Percentiles rank a stretch among this genome's conserved stretches.
These are phyloP conservation scores for Tretioscincus oriximinensis DNA, from an alignment of 2,113 vertebrate species.

Conservation along the genomic window DNA sequence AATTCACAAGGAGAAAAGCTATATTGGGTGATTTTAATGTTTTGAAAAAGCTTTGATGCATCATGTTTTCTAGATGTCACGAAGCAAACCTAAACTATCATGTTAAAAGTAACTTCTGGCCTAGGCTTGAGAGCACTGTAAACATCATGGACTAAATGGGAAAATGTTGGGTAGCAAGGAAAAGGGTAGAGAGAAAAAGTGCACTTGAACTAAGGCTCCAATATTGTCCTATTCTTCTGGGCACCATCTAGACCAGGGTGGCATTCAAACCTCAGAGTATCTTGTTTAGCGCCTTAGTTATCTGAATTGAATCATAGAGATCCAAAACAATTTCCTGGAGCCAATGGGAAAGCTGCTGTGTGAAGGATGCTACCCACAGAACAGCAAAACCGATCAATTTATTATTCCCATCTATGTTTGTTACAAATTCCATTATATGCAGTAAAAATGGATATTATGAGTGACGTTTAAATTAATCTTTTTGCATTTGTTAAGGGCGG, in stretches of 20 bases:
- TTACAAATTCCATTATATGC: not conserved
- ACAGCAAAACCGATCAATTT: rapidly evolving
- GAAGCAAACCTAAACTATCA: not conserved
- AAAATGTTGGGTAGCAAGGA: not conserved
- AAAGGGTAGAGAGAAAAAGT: not conserved
- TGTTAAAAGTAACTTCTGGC: not conserved
- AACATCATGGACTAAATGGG: not conserved
- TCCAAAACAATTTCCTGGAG: too few species aligned
- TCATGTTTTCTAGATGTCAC: not conserved
- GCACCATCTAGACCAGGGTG: not conserved
- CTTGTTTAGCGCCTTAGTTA: too few species aligned
- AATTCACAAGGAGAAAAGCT: too few species aligned
- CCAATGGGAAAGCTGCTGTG: too few species aligned
- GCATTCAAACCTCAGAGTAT: not conserved
- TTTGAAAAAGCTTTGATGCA: too few species aligned
- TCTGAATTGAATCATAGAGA: too few species aligned
- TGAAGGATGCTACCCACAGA: too few species aligned
- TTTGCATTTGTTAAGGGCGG: not conserved
- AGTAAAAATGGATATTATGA: not conserved
- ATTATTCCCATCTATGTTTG: not conserved
- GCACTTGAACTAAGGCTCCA: not conserved
- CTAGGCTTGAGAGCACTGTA: not conserved
- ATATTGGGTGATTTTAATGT: too few species aligned
- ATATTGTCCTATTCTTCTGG: not conserved
- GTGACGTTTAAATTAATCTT: not conserved